phyloP scores from a whole-genome alignment of 2,888 invertebrate genomes.

The Nymphalis polychloros region DNA sequence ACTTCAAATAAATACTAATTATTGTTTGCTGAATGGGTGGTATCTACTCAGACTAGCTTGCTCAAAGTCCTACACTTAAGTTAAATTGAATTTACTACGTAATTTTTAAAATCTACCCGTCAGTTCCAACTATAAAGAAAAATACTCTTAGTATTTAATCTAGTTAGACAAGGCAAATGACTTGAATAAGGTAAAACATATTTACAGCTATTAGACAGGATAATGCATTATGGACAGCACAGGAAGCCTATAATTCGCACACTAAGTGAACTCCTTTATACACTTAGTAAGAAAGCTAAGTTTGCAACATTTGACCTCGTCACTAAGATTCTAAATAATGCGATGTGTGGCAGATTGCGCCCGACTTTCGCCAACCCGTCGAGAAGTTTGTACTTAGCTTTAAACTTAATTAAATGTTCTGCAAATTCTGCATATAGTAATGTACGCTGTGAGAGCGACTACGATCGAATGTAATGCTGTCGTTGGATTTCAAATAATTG shows the following conservation, averaged over 20 bases:
- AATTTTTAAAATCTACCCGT: no score
- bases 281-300: constrained; percentile 58
- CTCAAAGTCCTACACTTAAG: no score
- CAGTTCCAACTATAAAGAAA: no score
- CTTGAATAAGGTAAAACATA: background rate
- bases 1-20: no score
- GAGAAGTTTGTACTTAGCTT: constrained; percentile 18
- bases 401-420: constrained; percentile 23
- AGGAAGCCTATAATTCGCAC: background rate
- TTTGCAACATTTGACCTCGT: constrained; percentile 60
- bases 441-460: background rate
- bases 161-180: no score
- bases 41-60: no score
- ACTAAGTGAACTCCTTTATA: constrained; percentile 58
- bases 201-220: background rate
- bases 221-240: background rate
- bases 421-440: constrained; percentile 7
- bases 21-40: no score
- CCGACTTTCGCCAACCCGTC: background rate
- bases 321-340: constrained; percentile 56
- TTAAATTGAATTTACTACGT: no score
- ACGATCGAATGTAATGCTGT: background rate
- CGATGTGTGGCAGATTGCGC: constrained; percentile 46
- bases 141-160: no score
- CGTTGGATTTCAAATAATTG: background rate